A percentile compares a stretch with the other conserved stretches of the same genome.
phyloP scores from a whole-genome alignment of 2,797 vertebrate genomes.

The Syngnathus rostellatus region DNA sequence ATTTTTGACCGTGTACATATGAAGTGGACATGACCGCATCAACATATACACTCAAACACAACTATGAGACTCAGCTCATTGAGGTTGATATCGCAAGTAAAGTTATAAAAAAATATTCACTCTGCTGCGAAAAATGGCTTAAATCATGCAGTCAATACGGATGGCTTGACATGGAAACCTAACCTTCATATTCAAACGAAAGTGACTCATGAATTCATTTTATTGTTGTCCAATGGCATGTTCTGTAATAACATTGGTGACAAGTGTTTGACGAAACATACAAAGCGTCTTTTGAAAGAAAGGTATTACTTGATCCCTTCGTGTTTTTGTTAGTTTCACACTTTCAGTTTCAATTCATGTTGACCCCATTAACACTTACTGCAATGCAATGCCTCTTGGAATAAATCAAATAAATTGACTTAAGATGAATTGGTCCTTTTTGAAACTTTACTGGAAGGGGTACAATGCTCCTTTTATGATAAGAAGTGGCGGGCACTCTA shows the following conservation, averaged over 20 bases:
- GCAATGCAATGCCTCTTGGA: not conserved
- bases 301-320: not conserved
- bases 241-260: not conserved
- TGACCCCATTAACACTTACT: not conserved
- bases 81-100: no score
- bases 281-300: not conserved
- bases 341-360: not conserved
- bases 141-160: no score
- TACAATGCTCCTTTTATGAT: not conserved
- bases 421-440: not conserved
- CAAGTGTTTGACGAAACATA: not conserved
- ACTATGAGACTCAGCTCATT: no score
- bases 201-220: not conserved
- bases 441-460: not conserved
- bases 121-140: no score
- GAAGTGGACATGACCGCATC: no score
- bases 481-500: not conserved
- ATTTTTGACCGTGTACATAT: no score
- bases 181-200: not conserved
- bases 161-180: no score
- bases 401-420: not conserved
- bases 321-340: not conserved
- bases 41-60: no score
- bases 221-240: no score
- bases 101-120: no score